A percentile compares a stretch with the other conserved stretches of the same genome.
phyloP scores from a whole-genome alignment of 2,888 invertebrate genomes.

The Hypomecis atomaria region DNA sequence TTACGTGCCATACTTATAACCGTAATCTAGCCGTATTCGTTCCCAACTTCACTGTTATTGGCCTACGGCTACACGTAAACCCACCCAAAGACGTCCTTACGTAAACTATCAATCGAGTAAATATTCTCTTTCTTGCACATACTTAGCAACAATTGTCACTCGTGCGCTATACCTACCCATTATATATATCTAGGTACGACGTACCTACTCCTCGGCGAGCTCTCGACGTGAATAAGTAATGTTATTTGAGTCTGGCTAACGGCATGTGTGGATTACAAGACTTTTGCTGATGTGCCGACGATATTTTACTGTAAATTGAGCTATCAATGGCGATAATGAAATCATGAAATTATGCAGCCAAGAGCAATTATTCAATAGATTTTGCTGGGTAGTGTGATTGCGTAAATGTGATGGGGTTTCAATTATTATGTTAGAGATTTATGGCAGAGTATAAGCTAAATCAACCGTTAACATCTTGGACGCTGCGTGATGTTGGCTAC shows the following conservation, averaged over 20 bases:
- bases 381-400: neutral
- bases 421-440: too few species aligned
- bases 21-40: too few species aligned
- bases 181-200: constrained; percentile 1
- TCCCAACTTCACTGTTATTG: too few species aligned
- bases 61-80: too few species aligned
- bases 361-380: constrained; percentile 4
- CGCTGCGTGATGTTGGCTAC: too few species aligned
- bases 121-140: neutral
- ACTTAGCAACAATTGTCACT: neutral
- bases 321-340: constrained; percentile 5
- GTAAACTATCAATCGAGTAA: too few species aligned
- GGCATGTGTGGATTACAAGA: constrained; percentile 34
- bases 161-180: neutral
- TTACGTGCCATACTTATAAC: too few species aligned
- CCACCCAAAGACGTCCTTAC: too few species aligned
- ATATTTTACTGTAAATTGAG: constrained; percentile 21
- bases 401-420: too few species aligned
- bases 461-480: too few species aligned
- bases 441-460: too few species aligned
- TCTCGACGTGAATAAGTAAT: constrained; percentile 53
- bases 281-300: constrained; percentile 18
- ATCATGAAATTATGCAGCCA: neutral
- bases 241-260: constrained; percentile 45
- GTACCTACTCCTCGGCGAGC: constrained; percentile 37